Evolutionary conservation across 2,113 vertebrate genomes (phyloP), one percentile per base, ranked within the genome.

Genomic region (Urocitellus parryii): DNA sequence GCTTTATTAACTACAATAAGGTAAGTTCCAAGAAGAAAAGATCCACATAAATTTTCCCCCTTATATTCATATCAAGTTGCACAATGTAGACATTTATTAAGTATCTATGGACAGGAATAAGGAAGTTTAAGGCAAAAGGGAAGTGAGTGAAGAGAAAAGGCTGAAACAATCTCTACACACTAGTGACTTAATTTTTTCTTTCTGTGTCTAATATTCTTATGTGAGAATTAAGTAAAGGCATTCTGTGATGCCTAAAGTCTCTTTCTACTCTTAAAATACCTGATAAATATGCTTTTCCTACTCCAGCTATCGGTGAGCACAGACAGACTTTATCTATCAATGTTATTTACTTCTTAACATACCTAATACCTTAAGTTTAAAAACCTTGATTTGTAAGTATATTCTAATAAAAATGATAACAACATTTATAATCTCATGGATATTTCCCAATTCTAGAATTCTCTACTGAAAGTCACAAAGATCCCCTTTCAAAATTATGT

Each of bases 21-120:
- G 73, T 67, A 85, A 95, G 74, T 73, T 89, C 9, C 34, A 89
- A 90, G 58, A 78, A 80, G 37, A 93, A 94, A 92, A 82, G 37
- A 85, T 34, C 20, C 67, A 87, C 8, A 53, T 74, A 61, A 61
- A 90, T 63, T 53, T 20, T 27, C 1, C 29, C 20, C 20, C 42
- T 82, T 87, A 16, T 77, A 84, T 34, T 72, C 56, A 93, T 1
- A 92, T 65, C 42, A 96, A 32, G 16, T 4, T 79, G 12, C 45
- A 95, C n/a, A 78, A 74, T 88, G 51, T 20, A 95, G 18, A 25
- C 45, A 88, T 73, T 85, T 68, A 65, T 9, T 77, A 82, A 88
- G 18, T 91, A 90, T 56, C 11, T 56, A 8, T 2, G 5, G 81
- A 70, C n/a, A 56, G 29, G 51, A 68, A n/a, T 17, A 18, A 34